Conservation (phyloP, 2,113 vertebrate genomes). For the Gadus chalcogrammus region DNA sequence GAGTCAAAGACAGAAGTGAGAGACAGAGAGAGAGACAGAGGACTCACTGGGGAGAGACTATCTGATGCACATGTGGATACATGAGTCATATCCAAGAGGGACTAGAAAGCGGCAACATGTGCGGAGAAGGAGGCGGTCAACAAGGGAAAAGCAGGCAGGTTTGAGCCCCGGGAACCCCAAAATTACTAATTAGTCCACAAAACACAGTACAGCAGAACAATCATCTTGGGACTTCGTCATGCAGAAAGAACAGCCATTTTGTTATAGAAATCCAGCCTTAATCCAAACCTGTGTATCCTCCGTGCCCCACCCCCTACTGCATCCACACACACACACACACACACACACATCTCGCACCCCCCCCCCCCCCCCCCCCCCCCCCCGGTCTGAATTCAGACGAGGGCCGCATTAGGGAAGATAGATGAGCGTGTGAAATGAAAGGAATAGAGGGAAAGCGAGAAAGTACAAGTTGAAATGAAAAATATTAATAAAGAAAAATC, state of each 20-base stretch:
- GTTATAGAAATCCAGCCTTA: conserved; percentile 40
- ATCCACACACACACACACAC: conserved; percentile 35
- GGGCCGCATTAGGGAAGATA: conserved; percentile 43
- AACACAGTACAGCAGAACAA: conserved; percentile 49
- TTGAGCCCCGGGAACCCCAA: conserved; percentile 8
- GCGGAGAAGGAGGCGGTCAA: conserved; percentile 4
- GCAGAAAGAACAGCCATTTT: conserved; percentile 52
- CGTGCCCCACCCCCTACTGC: conserved; percentile 20
- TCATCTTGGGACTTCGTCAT: conserved; percentile 40
- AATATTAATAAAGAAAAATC: not conserved
- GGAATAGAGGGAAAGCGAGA: not conserved
- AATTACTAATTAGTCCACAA: conserved; percentile 56
- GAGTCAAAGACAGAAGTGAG: not conserved
- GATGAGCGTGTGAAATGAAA: conserved; percentile 39
- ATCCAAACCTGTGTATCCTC: conserved; percentile 45
- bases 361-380: conserved; percentile 40
- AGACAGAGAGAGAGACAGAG: not conserved
- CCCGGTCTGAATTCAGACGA: conserved; percentile 45
- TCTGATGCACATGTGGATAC: no score
- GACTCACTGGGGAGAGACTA: not conserved
- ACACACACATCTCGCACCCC: conserved; percentile 8
- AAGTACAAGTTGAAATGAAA: no score
- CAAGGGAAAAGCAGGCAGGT: conserved; percentile 3
- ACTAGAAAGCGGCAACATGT: not conserved
- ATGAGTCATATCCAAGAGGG: not conserved